These are phyloP conservation scores for Morelia viridis DNA, from an alignment of 2,797 vertebrate species.

Conservation along the genomic window DNA sequence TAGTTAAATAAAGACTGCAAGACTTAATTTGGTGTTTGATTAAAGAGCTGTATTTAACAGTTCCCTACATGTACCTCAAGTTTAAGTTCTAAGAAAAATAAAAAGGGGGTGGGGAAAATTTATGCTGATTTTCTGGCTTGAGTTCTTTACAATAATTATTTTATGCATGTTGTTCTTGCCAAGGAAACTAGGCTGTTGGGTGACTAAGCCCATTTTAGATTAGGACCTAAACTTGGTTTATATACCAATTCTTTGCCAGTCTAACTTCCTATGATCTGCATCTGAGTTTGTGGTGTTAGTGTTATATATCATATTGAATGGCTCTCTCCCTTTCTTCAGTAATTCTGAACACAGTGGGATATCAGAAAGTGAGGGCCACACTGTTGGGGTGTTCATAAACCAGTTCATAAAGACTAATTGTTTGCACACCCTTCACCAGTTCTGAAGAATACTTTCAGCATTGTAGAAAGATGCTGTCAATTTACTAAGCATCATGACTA, in stretches of 20 bases:
- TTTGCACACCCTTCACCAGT: slow-evolving; percentile 47
- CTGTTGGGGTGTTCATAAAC: slow-evolving; percentile 29
- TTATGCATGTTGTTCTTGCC: background rate
- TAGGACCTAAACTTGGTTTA: accelerated
- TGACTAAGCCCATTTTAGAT: background rate
- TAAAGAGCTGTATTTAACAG: slow-evolving; percentile 24
- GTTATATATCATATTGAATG: slow-evolving; percentile 23
- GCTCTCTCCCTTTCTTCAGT: slow-evolving; percentile 16
- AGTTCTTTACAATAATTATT: background rate
- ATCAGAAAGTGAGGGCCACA: slow-evolving; percentile 57
- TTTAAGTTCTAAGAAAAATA: slow-evolving; percentile 23
- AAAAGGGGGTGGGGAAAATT: background rate
- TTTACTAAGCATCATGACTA: slow-evolving; percentile 51
- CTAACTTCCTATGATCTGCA: background rate
- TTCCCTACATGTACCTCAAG: slow-evolving; percentile 12
- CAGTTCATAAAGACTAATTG: slow-evolving; percentile 45
- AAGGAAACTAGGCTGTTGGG: background rate
- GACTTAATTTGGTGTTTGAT: slow-evolving; percentile 32
- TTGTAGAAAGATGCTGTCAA: slow-evolving; percentile 35
- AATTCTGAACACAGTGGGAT: slow-evolving; percentile 49
- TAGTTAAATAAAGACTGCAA: slow-evolving; percentile 28
- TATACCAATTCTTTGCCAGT: background rate
- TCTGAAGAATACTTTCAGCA: slow-evolving; percentile 33
- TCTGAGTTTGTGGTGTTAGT: background rate
- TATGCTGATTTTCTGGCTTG: background rate